A percentile compares a stretch with the other conserved stretches of the same genome.
Conservation (phyloP, 2,113 vertebrate species). For the Oreochromis spilurus region DNA sequence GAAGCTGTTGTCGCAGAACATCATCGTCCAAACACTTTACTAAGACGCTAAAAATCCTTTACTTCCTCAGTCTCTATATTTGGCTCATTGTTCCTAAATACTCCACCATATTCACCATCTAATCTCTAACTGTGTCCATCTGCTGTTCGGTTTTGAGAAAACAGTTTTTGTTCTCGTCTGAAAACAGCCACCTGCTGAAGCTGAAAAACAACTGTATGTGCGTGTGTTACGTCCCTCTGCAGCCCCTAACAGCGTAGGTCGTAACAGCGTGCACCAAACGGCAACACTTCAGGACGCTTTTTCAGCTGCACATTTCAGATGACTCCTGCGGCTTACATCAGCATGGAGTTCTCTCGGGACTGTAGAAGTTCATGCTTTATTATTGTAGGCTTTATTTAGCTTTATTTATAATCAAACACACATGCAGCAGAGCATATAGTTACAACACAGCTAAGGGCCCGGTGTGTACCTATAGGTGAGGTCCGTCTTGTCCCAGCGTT, state of each 20-base stretch:
- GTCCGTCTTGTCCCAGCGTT: conserved; percentile 82
- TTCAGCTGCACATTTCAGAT: neutral
- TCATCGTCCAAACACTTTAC: neutral
- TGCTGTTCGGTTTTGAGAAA: neutral
- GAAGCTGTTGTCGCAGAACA: neutral
- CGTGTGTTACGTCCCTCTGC: no score
- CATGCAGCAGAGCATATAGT: neutral
- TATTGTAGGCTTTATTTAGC: neutral
- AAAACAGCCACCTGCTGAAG: neutral
- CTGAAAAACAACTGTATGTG: neutral
- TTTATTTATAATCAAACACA: neutral
- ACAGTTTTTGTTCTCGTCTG: neutral
- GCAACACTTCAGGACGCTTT: neutral
- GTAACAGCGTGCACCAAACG: rapidly evolving
- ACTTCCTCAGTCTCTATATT: neutral
- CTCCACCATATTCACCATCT: neutral
- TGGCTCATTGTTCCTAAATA: neutral
- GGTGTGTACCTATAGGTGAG: conserved; percentile 87
- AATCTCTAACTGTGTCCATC: neutral
- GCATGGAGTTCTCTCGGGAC: neutral
- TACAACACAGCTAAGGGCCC: neutral
- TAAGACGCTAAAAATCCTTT: neutral
- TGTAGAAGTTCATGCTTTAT: neutral
- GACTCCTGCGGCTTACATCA: neutral
- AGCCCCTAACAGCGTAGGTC: no score